Conservation (phyloP, 2,888 invertebrate species). For the Cerastis rubricosa region DNA sequence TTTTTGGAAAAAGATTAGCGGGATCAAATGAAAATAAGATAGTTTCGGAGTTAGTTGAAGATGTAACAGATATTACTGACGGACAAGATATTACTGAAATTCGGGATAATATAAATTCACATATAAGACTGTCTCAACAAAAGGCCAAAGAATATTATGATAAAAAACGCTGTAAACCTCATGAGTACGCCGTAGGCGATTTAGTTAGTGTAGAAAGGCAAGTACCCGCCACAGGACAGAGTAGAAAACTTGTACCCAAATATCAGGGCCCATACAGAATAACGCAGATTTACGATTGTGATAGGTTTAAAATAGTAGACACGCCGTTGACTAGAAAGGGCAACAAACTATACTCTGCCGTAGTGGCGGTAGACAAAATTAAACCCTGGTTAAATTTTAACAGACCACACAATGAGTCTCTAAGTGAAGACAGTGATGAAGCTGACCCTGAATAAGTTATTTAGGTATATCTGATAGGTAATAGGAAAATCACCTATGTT, state of each 20-base stretch:
- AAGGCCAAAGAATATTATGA: conserved; percentile 6
- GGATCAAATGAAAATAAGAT: not conserved
- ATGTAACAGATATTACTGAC: not conserved
- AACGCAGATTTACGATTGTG: conserved; percentile 1
- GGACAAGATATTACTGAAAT: not conserved
- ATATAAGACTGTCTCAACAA: conserved; percentile 3
- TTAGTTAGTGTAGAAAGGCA: conserved; percentile 2
- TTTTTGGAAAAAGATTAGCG: not conserved
- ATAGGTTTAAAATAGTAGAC: not conserved
- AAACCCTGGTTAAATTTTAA: not conserved
- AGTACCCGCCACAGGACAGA: conserved; percentile 2
- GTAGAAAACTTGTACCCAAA: conserved; percentile 8
- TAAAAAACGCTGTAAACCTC: conserved; percentile 6
- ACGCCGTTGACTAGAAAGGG: not conserved
- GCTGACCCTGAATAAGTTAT: not conserved
- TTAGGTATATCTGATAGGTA: not conserved
- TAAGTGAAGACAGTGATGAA: not conserved
- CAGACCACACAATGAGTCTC: not conserved
- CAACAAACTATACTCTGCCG: not conserved
- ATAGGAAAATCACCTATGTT: not conserved
- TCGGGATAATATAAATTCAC: not conserved
- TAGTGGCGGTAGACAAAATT: not conserved
- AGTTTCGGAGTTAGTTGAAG: not conserved
- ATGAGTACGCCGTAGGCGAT: not conserved
- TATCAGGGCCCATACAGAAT: conserved; percentile 1